Base-by-base conservation (phyloP, 2,797 vertebrate genomes). In the Loriculus beryllinus region DNA sequence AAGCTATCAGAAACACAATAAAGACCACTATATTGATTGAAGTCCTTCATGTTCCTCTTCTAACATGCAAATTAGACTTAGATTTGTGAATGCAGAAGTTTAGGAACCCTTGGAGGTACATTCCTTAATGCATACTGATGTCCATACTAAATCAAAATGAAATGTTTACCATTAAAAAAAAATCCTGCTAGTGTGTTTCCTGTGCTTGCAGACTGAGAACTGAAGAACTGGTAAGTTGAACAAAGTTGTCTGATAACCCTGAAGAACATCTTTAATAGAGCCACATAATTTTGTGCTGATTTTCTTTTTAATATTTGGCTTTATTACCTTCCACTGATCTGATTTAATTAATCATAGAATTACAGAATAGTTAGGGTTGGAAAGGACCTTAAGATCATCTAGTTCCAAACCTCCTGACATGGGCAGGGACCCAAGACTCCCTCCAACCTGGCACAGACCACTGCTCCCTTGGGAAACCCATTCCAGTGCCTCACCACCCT, bases 61-160 rank as follows among this genome's bases (percentile, higher is more conserved):
- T 98, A 95, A 97, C 98, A 97, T 97, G 97, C 94, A 98, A 98
- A 98, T 97, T 94, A 98, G 94, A 93, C 93, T 97, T 93, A 92
- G 91, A 97, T 97, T 96, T 96, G 68, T 96, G 75, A 82, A 87
- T 95, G 97, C 97, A 97, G 97, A 98, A 97, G 96, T 94, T 79
- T 71, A 76, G 83, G 57, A 93, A 89, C 64, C 81, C 93, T 97
- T 97, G 95, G 51, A 91, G 96, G 45, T 56, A 74, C 35, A 60
- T 39, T 91, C 64, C 75, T 95, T 88, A 89, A 69, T 93, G 97
- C 95, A 96, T 96, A 95, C 91, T 92, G 93, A 96, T 97, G 65
- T 81, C 86, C 91, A 83, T 68, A 77, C 4, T 70, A 94, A 92
- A 94, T 77, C 71, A 96, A 96, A 97, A 95, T 96, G 91, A 83